Evolutionary conservation across 2,888 invertebrate genomes (phyloP).

Genomic region (Pammene fasciana): DNA sequence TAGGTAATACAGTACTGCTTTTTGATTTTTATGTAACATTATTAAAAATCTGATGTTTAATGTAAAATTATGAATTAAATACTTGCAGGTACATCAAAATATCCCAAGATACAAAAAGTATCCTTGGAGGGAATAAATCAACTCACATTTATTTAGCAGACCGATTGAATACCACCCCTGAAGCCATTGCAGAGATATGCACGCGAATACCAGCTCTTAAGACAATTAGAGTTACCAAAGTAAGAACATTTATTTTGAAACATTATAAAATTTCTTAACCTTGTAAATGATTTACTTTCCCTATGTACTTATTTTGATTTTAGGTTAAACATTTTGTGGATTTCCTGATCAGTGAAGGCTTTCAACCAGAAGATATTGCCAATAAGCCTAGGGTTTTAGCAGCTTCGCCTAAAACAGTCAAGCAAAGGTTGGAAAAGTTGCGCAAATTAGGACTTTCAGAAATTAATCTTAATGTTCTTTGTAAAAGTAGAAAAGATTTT

Average conservation of each 20-base stretch:
- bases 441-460: slow-evolving; percentile 73
- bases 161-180: slow-evolving; percentile 74
- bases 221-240: slow-evolving; percentile 83
- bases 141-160: slow-evolving; percentile 81
- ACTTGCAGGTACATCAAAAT: slow-evolving; percentile 65
- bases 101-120: slow-evolving; percentile 69
- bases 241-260: slow-evolving; percentile 46
- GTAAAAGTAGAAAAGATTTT: slow-evolving; percentile 82
- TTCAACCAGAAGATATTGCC: slow-evolving; percentile 78
- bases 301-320: slow-evolving; percentile 33
- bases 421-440: slow-evolving; percentile 77
- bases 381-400: slow-evolving; percentile 81
- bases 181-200: slow-evolving; percentile 77
- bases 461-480: slow-evolving; percentile 80
- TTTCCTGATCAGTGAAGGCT: slow-evolving; percentile 81
- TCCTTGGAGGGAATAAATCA: slow-evolving; percentile 78
- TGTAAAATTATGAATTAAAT: background rate
- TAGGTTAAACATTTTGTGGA: slow-evolving; percentile 84
- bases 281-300: too few relatives aligned
- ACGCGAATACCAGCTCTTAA: slow-evolving; percentile 78
- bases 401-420: slow-evolving; percentile 82
- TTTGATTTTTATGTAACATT: background rate
- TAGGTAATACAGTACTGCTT: slow-evolving; percentile 65
- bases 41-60: too few relatives aligned
- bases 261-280: too few relatives aligned